Percentiles rank a stretch among this genome's conserved stretches.
Evolutionary conservation across 2,113 vertebrate species (phyloP).

Genomic region (Ochotona princeps): DNA sequence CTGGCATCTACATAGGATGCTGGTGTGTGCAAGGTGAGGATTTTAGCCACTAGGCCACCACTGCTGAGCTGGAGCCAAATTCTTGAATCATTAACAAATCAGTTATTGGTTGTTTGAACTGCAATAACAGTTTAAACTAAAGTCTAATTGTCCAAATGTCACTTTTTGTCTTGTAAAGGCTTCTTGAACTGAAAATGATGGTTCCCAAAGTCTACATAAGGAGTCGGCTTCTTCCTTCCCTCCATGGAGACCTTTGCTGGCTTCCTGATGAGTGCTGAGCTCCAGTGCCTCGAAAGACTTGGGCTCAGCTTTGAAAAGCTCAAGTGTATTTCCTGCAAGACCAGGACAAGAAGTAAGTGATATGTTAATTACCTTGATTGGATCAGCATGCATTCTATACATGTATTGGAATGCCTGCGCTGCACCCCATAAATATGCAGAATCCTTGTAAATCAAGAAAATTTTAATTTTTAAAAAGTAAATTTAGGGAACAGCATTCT

Average conservation of each 20-base stretch:
- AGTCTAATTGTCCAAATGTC: neutral
- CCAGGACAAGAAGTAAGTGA: neutral
- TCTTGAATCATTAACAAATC: slow-evolving; percentile 7
- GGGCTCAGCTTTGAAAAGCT: neutral
- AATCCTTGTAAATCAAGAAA: too few species aligned
- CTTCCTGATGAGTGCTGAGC: neutral
- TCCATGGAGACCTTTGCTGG: neutral
- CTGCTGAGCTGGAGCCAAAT: neutral
- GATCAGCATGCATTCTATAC: too few species aligned
- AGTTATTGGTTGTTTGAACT: slow-evolving; percentile 9
- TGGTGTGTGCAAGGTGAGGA: too few species aligned
- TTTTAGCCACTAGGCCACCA: too few species aligned
- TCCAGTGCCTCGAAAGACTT: neutral
- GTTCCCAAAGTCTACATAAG: neutral
- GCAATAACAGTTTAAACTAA: neutral
- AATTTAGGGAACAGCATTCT: too few species aligned
- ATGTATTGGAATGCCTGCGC: too few species aligned
- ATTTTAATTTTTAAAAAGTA: too few species aligned
- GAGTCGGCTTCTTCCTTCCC: neutral
- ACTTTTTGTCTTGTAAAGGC: neutral
- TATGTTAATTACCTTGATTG: too few species aligned
- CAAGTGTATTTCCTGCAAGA: slow-evolving; percentile 8
- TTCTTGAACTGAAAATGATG: neutral
- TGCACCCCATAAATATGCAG: too few species aligned
- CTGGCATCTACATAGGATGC: too few species aligned